These are phyloP conservation scores for Agrochola circellaris DNA, from an alignment of 2,888 invertebrate species.

Conservation along the genomic window DNA sequence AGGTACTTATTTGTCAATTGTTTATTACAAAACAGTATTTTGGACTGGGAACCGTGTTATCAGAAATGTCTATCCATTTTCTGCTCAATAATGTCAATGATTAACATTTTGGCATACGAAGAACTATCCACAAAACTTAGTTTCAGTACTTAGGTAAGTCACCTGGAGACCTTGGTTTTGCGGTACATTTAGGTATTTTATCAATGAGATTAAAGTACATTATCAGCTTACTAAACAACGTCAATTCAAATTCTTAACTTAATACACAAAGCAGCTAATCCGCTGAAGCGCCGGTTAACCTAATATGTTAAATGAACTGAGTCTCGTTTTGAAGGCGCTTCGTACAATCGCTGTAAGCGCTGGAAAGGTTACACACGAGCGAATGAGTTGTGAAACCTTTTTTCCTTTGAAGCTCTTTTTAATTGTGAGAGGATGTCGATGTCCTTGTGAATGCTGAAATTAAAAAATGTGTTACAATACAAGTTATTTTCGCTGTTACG, in stretches of 20 bases:
- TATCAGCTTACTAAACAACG: constrained; percentile 26
- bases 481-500: too few relatives aligned
- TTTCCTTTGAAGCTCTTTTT: constrained; percentile 20
- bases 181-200: not conserved
- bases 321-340: constrained; percentile 55
- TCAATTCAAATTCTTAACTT: constrained; percentile 34
- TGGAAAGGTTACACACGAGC: constrained; percentile 48
- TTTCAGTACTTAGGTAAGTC: not conserved
- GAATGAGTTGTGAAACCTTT: constrained; percentile 35
- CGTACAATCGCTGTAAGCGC: constrained; percentile 40
- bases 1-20: too few relatives aligned
- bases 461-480: not conserved
- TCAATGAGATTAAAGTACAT: constrained; percentile 16
- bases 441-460: not conserved
- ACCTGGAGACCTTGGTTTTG: not conserved
- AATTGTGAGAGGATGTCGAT: not conserved
- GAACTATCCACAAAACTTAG: not conserved
- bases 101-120: too few relatives aligned
- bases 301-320: constrained; percentile 66
- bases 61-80: too few relatives aligned
- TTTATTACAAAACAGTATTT: too few relatives aligned
- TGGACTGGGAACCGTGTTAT: too few relatives aligned
- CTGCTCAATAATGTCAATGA: not conserved
- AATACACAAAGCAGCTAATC: constrained; percentile 48
- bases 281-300: constrained; percentile 49